Percentiles rank a stretch among this genome's conserved stretches.
Evolutionary conservation across 2,797 vertebrate species (phyloP).

Genomic region (Sparidentex hasta): DNA sequence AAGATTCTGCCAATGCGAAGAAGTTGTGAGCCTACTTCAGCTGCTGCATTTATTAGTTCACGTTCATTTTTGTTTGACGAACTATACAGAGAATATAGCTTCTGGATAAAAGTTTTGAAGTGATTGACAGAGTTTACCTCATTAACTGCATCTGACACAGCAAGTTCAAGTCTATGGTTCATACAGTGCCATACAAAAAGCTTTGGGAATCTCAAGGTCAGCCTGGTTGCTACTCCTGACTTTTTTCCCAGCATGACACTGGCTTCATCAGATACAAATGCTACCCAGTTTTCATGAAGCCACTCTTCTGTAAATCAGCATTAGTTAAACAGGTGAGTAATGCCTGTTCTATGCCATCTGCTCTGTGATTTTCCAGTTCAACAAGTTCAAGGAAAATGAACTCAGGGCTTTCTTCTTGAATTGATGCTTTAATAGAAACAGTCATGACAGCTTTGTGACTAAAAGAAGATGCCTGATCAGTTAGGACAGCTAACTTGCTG

Average conservation of each 20-base stretch:
- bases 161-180: constrained; percentile 2
- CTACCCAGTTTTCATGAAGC: neutral
- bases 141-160: constrained; percentile 12
- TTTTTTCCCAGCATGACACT: constrained; percentile 4
- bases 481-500: neutral
- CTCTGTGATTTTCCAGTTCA: constrained; percentile 12
- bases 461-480: neutral
- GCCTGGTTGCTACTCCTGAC: constrained; percentile 7
- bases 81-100: neutral
- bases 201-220: neutral
- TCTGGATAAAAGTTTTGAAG: constrained; percentile 2
- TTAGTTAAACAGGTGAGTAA: constrained; percentile 12
- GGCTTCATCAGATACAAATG: constrained; percentile 20
- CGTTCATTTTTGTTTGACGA: neutral
- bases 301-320: constrained; percentile 7
- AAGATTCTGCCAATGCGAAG: constrained; percentile 12
- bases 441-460: constrained; percentile 8
- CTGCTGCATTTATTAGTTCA: neutral
- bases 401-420: neutral
- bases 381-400: neutral
- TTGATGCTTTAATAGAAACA: constrained; percentile 2
- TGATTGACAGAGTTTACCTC: constrained; percentile 8
- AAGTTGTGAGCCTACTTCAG: constrained; percentile 2
- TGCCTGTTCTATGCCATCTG: neutral
- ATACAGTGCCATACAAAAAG: constrained; percentile 13